Evolutionary conservation across 2,888 invertebrate species (phyloP).

Genomic region (Stramonita haemastoma): DNA sequence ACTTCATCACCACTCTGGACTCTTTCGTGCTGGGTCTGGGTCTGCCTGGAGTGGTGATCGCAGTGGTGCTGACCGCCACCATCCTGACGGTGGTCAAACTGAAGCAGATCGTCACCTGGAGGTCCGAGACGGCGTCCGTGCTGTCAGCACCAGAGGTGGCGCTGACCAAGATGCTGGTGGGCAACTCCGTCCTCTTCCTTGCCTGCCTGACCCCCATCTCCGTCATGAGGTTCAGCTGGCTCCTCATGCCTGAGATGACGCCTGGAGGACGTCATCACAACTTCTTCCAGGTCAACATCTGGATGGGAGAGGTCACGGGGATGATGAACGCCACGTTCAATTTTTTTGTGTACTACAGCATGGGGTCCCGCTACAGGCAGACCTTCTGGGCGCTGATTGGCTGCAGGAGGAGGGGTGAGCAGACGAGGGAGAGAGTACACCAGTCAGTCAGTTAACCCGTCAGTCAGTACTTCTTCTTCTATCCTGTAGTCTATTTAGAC

Average conservation of each 20-base stretch:
- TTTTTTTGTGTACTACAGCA: neutral
- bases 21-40: neutral
- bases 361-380: neutral
- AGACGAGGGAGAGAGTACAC: too few species aligned
- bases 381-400: neutral
- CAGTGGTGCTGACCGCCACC: neutral
- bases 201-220: neutral
- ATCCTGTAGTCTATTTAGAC: too few species aligned
- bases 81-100: neutral
- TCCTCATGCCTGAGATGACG: neutral
- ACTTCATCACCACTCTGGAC: neutral
- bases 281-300: neutral
- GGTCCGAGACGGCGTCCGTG: neutral
- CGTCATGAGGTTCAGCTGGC: neutral
- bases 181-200: neutral
- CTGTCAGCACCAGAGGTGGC: neutral
- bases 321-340: neutral
- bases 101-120: neutral
- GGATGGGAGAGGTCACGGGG: neutral
- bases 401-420: too few species aligned
- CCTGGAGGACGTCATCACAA: neutral
- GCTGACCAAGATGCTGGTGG: conserved; percentile 2
- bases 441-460: too few species aligned
- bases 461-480: too few species aligned
- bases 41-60: neutral